Evolutionary conservation across 2,888 invertebrate genomes (phyloP), one percentile per base, ranked within the genome.

Genomic region (Mayetiola destructor): DNA sequence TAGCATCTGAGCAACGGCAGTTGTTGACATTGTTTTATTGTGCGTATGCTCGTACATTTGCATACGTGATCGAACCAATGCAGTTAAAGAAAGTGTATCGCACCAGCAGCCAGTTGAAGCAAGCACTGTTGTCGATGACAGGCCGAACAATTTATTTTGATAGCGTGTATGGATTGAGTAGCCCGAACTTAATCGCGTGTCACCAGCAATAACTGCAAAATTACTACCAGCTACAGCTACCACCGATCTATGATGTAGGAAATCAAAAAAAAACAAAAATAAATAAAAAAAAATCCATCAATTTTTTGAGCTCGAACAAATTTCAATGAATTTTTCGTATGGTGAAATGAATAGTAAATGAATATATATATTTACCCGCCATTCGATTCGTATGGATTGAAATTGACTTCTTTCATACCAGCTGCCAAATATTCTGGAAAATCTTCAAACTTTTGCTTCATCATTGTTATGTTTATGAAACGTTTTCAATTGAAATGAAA

Each of bases 11-110:
- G 97, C 93, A 4, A 90, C 81, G 2, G 96, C 95, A 56, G 87
- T 83, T 0, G 96, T 91, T 1, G 87, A 79, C 90, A 96, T 96
- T 1, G 80, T 77, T 72, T 90, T 92, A 67, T 91, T 85, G 73
- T 97, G 96, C 62, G 92, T 89, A 68, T 97, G 93, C 62, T 85
- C 80, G 67, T 94, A 96, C 85, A 95, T 93, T 75, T 91, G 91
- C 81, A 95, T 83, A 59, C 92, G 81, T 57, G 92, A 88, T 62
- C 82, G 77, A 30, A 96, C 71, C 61, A 91, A 75, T 62, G 89
- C 80, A 10, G 91, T 91, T 54, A 99, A 75, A 1, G 96, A 91
- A 18, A 96, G 75, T 4, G 91, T 89, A 73, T 99, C 99, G 66
- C 96, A 95, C 90, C 97, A 96, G 72, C 97, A 99, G 20, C 97